These are phyloP conservation scores for Belgica antarctica DNA, from an alignment of 2,888 invertebrate genomes.

Conservation along the genomic window DNA sequence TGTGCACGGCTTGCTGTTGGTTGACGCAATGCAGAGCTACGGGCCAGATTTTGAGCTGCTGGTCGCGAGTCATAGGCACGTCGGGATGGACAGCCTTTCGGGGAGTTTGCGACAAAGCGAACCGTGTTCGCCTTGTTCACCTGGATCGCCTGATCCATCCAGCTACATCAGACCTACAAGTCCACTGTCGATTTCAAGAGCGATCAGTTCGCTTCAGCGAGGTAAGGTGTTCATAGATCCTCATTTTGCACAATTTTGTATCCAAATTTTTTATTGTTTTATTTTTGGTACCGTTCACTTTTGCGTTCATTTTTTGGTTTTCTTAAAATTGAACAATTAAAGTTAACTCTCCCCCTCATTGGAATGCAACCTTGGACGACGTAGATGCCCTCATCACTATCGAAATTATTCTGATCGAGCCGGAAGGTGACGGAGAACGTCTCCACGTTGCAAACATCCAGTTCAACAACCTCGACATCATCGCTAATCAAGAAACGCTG, in stretches of 20 bases:
- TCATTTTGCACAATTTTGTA: conserved; percentile 3
- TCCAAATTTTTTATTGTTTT: conserved; percentile 11
- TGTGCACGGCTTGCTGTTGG: conserved; percentile 87
- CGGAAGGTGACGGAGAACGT: conserved; percentile 53
- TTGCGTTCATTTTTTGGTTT: conserved; percentile 42
- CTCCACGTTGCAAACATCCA: conserved; percentile 79
- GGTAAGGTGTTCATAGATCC: conserved; percentile 48
- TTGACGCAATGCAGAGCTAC: conserved; percentile 92
- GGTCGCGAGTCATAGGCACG: conserved; percentile 91
- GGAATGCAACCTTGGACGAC: conserved; percentile 53
- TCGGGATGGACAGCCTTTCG: conserved; percentile 91
- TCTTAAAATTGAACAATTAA: not conserved
- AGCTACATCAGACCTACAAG: conserved; percentile 56
- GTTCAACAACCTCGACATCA: conserved; percentile 92
- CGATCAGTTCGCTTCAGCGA: conserved; percentile 57
- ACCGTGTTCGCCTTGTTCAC: conserved; percentile 83
- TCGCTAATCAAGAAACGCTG: conserved; percentile 93
- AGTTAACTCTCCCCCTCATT: conserved; percentile 48
- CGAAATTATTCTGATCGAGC: conserved; percentile 72
- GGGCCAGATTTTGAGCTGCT: conserved; percentile 93
- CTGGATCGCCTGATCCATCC: conserved; percentile 66
- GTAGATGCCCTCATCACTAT: conserved; percentile 74
- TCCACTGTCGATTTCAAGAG: conserved; percentile 60
- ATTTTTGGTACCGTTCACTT: conserved; percentile 41
- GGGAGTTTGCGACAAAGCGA: conserved; percentile 90